Evolutionary conservation across 2,888 invertebrate genomes (phyloP).

Genomic region (Chymomyza caudatula): DNA sequence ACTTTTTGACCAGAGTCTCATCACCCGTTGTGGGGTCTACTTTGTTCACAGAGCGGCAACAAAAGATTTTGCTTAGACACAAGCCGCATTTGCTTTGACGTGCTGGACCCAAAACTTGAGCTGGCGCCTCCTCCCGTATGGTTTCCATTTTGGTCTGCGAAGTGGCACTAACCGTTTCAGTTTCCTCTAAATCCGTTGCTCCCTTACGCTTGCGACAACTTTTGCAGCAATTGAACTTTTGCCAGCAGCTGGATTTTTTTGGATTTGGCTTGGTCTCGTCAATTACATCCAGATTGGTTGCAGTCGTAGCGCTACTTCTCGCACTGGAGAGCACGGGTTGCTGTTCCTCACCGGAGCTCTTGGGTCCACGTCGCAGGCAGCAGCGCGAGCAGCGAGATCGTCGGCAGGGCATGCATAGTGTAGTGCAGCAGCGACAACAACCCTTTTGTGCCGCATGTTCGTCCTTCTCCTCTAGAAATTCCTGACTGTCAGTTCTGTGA

Average conservation of each 20-base stretch:
- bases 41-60: conserved; percentile 77
- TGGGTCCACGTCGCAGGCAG: conserved; percentile 62
- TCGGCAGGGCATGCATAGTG: conserved; percentile 76
- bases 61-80: conserved; percentile 76
- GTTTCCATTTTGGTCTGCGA: conserved; percentile 38
- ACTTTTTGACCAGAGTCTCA: conserved; percentile 72
- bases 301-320: conserved; percentile 67
- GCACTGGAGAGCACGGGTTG: conserved; percentile 66
- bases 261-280: conserved; percentile 62
- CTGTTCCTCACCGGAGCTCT: conserved; percentile 56
- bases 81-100: conserved; percentile 73
- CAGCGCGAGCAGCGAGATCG: conserved; percentile 75
- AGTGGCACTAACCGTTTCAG: background rate
- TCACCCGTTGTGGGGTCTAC: conserved; percentile 75
- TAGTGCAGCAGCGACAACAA: conserved; percentile 73
- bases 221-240: conserved; percentile 76
- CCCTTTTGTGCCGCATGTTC: conserved; percentile 56
- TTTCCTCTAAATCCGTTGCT: conserved; percentile 24
- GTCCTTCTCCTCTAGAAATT: conserved; percentile 67
- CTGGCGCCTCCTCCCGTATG: conserved; percentile 18
- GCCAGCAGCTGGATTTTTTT: conserved; percentile 73
- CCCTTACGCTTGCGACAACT: conserved; percentile 77
- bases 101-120: conserved; percentile 26
- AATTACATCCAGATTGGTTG: conserved; percentile 69
- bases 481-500: conserved; percentile 73